Evolutionary conservation across 2,797 vertebrate genomes (phyloP), one percentile per base, ranked within the genome.

Genomic region (Molossus alvarezi): DNA sequence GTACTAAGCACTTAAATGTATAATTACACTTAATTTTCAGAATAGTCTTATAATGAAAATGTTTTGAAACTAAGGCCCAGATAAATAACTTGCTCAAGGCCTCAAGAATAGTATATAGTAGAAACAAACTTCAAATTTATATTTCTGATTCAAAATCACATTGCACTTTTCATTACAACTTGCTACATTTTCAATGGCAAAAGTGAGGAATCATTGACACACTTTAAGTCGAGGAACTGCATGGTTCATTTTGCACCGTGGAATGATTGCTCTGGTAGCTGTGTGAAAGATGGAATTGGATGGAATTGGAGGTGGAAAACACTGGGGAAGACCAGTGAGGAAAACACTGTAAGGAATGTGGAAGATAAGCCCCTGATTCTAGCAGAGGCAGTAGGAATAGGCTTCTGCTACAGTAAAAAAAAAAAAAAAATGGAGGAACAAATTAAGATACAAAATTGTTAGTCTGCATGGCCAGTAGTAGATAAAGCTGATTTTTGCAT

Each of bases 101-200:
- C 53, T 69, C 25, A 15, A 60, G 29, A 77, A 1, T 82, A 58
- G 55, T 23, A 41, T 58, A 5, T 27, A 33, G 18, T 55, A 90
- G 23, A 65, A 53, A 73, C 41, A 73, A 93, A 60, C 90, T 48
- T 96, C 15, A 41, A n/a, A 51, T 90, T 67, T 88, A 51, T 18
- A 4, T 75, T 5, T 77, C 55, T 60, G 9, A 82, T 86, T 91
- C 57, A 60, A 82, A 88, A 72, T 87, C 23, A 37, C n/a, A n/a
- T 37, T 76, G 1, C 33, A 23, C 8, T 79, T 92, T 94, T 77
- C 7, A 37, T 27, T 85, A 33, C 45, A 89, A 80, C 37, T 87
- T 71, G 79, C 57, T 71, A 4, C 1, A 41, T 87, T 81, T 55
- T 45, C 15, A 25, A 81, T 72, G 20, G 25, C 6, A 81, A 75